Conservation (phyloP, 2,888 invertebrate species). For the Drosophila yooni region DNA sequence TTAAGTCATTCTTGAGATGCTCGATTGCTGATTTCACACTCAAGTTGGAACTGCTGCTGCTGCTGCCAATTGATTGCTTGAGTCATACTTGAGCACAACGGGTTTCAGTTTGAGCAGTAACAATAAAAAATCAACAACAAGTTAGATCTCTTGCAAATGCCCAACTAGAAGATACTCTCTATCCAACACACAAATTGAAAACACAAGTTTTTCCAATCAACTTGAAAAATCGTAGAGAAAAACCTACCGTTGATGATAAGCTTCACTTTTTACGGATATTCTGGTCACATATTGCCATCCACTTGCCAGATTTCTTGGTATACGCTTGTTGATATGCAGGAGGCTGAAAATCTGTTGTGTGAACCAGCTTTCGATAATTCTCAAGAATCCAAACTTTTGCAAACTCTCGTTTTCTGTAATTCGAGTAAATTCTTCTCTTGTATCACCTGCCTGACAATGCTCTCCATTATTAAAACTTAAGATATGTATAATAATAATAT, state of each 20-base stretch:
- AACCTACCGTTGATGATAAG: fast-evolving
- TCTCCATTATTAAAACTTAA: no score
- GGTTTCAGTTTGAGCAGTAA: conserved; percentile 49
- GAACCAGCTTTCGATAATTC: background rate
- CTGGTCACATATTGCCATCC: background rate
- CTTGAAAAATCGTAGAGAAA: background rate
- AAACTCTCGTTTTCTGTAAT: background rate
- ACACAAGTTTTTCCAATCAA: background rate
- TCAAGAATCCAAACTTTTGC: background rate
- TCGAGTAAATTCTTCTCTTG: background rate
- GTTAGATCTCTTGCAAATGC: background rate
- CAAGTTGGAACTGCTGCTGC: conserved; percentile 55
- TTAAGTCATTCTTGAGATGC: conserved; percentile 78
- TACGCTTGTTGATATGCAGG: background rate
- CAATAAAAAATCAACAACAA: conserved; percentile 10
- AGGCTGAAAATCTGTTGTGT: background rate
- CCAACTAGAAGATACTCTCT: background rate
- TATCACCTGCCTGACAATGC: no score
- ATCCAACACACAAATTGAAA: background rate
- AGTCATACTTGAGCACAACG: conserved; percentile 74
- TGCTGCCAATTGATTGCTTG: conserved; percentile 77
- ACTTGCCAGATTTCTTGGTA: background rate
- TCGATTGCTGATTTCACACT: conserved; percentile 71
- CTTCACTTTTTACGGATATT: background rate
- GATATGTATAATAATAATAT: no score